phyloP scores from a whole-genome alignment of 2,888 invertebrate species.

The Oxycera nigricornis region DNA sequence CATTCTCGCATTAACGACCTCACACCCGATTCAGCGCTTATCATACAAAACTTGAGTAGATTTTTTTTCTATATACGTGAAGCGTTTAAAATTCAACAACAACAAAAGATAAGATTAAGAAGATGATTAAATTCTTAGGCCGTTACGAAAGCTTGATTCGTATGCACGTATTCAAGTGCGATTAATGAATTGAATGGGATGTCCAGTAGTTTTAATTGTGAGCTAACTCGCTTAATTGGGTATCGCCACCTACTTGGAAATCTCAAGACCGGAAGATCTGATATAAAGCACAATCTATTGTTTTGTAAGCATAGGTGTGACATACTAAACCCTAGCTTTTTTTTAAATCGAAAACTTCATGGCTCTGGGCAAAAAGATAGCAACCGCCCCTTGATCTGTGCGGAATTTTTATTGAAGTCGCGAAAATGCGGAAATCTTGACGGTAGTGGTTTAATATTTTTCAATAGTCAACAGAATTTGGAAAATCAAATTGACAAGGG shows the following conservation, averaged over 20 bases:
- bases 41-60: conserved; percentile 4
- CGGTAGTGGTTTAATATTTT: background rate
- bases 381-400: too few relatives aligned
- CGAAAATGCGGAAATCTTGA: background rate
- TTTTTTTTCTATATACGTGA: background rate
- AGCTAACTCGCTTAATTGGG: background rate
- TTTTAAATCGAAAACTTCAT: too few relatives aligned
- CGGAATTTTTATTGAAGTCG: too few relatives aligned
- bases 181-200: background rate
- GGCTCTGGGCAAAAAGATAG: too few relatives aligned
- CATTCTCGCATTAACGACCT: background rate
- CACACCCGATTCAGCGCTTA: too few relatives aligned
- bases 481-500: background rate
- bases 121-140: conserved; percentile 36
- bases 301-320: too few relatives aligned
- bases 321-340: too few relatives aligned
- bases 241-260: background rate
- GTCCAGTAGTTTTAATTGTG: background rate
- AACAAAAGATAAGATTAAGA: conserved; percentile 34
- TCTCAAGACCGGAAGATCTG: background rate
- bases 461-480: background rate
- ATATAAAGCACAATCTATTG: too few relatives aligned
- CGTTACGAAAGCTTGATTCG: conserved; percentile 17
- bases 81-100: conserved; percentile 21
- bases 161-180: background rate